Evolutionary conservation across 1,140 invertebrate genomes (phyloP), one percentile per base, ranked within the genome.

Genomic region (Eumeta japonica): DNA sequence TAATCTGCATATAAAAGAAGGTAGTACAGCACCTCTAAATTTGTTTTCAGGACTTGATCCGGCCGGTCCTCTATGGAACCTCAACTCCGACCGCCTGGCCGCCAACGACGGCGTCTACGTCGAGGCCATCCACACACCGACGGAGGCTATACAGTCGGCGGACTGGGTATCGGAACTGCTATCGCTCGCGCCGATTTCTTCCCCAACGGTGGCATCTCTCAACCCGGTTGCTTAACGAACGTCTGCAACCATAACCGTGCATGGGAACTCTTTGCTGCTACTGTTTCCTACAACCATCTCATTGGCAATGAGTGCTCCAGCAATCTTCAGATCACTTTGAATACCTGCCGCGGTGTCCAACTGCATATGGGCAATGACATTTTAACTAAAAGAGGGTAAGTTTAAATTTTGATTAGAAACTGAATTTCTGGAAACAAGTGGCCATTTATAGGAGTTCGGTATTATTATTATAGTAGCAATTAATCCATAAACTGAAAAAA

Each of bases 61-160:
- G 10, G 83, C 85, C 5, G 75, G 79, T 29, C 79, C 83, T 3
- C 58, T 76, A 15, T 83, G 83, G 52, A 74, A 71, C 37, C 37
- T 60, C 2, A 61, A 63, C 14, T 54, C 72, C 3, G 61, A 75
- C 15, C 71, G 81, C 10, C 48, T 81, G 2, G 58, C 61, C 12
- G 48, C 58, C 19, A 59, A 48, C 18, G 79, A 80, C 62, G 79
- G 77, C 2, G 55, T 65, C n/a, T 81, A 80, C 34, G 77, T 81
- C 3, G 87, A 88, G 52, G 76, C 81, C 10, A 84, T 89, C 47
- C 86, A 88, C 50, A n/a, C n/a, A 87, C 86, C 0, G 85, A 84
- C 48, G 77, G 81, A 7, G 81, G 81, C 2, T 20, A 20, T 17
- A 10, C 80, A 77, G 16, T 83, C 81, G 55, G 83, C 80, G 10